Percentiles rank a stretch among this genome's conserved stretches.
Evolutionary conservation across 1,140 invertebrate species (phyloP).

Genomic region (Drosophila ficusphila): DNA sequence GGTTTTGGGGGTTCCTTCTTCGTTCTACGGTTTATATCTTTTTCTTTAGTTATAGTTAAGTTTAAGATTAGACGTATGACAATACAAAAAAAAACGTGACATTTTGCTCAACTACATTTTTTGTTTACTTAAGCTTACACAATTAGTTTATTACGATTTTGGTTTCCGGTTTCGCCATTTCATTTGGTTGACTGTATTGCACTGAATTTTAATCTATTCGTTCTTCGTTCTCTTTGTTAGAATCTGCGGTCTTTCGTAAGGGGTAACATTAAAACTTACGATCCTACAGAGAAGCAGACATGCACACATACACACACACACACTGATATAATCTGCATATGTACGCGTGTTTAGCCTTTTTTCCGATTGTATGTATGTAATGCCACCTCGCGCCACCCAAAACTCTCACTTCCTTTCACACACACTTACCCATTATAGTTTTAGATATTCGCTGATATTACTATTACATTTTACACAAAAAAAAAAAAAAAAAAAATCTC

Average conservation of each 20-base stretch:
- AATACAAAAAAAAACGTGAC: conserved; percentile 63
- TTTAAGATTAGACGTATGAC: conserved; percentile 65
- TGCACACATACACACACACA: conserved; percentile 4
- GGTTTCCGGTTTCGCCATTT: conserved; percentile 30
- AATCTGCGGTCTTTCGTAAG: conserved; percentile 3
- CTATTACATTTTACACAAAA: conserved; percentile 14
- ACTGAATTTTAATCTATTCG: conserved; percentile 59
- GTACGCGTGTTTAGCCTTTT: conserved; percentile 11
- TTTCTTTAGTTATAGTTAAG: conserved; percentile 43
- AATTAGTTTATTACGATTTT: conserved; percentile 35
- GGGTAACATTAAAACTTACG: conserved; percentile 72
- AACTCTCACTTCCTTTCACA: neutral
- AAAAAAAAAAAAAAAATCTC: conserved; percentile 34
- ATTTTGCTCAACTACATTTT: conserved; percentile 65
- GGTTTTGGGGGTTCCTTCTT: conserved; percentile 18
- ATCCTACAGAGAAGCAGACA: conserved; percentile 36
- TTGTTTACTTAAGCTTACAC: conserved; percentile 59
- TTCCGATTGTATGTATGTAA: neutral
- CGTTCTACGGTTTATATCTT: neutral
- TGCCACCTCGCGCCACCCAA: neutral
- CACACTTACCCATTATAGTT: conserved; percentile 1
- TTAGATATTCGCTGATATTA: conserved; percentile 21
- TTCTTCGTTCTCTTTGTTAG: neutral
- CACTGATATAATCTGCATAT: conserved; percentile 20
- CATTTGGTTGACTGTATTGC: conserved; percentile 59